Evolutionary conservation across 2,888 invertebrate genomes (phyloP).

Genomic region (Brenthis daphne): DNA sequence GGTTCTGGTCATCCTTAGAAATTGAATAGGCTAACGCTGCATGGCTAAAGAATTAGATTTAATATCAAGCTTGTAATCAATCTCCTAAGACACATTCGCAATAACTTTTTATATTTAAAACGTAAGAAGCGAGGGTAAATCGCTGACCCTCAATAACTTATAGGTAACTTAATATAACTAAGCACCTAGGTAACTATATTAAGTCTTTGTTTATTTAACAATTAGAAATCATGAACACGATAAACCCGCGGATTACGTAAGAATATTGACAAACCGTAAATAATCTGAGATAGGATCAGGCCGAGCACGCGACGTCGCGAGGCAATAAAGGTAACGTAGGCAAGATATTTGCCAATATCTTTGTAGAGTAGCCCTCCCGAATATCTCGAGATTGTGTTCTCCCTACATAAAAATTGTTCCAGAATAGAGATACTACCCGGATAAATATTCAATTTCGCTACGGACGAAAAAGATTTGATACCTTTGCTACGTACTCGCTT

Average conservation of each 20-base stretch:
- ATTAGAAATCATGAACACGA: conserved; percentile 31
- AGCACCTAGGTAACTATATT: too few relatives aligned
- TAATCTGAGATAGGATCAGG: conserved; percentile 72
- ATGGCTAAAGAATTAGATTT: too few relatives aligned
- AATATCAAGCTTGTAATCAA: too few relatives aligned
- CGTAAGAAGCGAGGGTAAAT: too few relatives aligned
- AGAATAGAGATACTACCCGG: conserved; percentile 81
- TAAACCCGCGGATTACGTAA: conserved; percentile 58
- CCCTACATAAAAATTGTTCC: conserved; percentile 82
- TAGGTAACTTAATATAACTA: too few relatives aligned
- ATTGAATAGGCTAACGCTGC: too few relatives aligned
- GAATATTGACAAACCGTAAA: conserved; percentile 70
- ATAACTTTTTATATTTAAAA: too few relatives aligned
- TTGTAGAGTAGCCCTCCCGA: conserved; percentile 78
- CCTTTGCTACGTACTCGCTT: conserved; percentile 77
- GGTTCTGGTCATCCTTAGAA: too few relatives aligned
- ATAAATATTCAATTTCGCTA: conserved; percentile 82
- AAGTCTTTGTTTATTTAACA: too few relatives aligned
- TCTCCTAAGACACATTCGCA: too few relatives aligned
- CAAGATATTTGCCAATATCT: conserved; percentile 81
- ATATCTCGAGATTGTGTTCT: conserved; percentile 81
- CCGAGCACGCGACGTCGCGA: conserved; percentile 72
- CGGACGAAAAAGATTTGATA: conserved; percentile 82
- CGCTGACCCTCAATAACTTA: too few relatives aligned
- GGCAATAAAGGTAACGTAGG: conserved; percentile 80